Percentiles rank a stretch among this genome's conserved stretches.
Conservation (phyloP, 2,797 vertebrate species). For the Ptychobarbus kaznakovi region DNA sequence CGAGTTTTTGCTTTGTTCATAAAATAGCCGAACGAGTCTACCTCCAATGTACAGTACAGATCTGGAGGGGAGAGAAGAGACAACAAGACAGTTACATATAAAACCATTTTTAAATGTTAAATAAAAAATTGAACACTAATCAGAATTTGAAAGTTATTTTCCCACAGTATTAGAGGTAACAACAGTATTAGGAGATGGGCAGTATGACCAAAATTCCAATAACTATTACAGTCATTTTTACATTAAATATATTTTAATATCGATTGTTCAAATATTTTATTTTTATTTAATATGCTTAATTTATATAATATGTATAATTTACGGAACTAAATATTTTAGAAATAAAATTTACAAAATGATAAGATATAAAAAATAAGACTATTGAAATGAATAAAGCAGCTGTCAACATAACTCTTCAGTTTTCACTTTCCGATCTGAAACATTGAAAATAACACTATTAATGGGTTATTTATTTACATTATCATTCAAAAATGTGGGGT, state of each 20-base stretch:
- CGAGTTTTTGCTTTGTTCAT: constrained; percentile 98
- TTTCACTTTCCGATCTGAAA: neutral
- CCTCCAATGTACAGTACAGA: constrained; percentile 96
- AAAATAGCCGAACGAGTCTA: constrained; percentile 98
- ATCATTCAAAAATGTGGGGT: neutral
- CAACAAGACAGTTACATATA: neutral
- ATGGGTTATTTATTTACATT: neutral
- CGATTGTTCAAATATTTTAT: neutral
- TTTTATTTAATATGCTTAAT: neutral
- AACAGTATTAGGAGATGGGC: neutral
- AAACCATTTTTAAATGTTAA: neutral
- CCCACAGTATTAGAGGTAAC: neutral
- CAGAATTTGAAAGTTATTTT: neutral
- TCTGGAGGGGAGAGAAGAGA: constrained; percentile 73
- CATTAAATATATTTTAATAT: neutral
- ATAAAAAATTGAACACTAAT: too few relatives aligned
- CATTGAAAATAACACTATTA: neutral
- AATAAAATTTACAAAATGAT: neutral
- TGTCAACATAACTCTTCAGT: neutral
- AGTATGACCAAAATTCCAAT: neutral
- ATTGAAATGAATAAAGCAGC: neutral
- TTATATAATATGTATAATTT: neutral
- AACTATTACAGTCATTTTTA: neutral
- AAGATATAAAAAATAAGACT: neutral
- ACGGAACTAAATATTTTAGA: neutral